Conservation (phyloP, 2,113 vertebrate species). For the Pongo pygmaeus region DNA sequence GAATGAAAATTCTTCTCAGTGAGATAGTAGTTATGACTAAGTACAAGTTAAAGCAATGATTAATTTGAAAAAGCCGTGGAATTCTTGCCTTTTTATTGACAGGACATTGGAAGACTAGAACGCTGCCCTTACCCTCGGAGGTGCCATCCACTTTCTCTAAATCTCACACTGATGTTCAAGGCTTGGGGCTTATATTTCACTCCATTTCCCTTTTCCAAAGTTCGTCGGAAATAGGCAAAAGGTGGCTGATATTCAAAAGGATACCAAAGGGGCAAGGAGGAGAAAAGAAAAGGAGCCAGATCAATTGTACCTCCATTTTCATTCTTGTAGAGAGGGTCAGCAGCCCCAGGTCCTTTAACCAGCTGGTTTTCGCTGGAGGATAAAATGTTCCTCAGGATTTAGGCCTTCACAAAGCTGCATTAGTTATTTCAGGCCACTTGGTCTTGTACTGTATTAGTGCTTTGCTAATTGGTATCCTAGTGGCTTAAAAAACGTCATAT, state of each 20-base stretch:
- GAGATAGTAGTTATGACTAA: neutral
- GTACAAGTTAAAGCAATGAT: neutral
- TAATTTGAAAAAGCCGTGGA: neutral
- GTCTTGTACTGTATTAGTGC: conserved; percentile 41
- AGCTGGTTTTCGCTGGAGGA: conserved; percentile 18
- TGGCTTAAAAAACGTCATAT: conserved; percentile 61
- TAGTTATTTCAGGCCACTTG: conserved; percentile 49
- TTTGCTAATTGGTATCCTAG: conserved; percentile 71
- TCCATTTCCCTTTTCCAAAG: neutral
- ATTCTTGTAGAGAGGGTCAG: neutral
- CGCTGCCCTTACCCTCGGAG: neutral
- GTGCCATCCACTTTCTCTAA: neutral
- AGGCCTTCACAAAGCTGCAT: conserved; percentile 15
- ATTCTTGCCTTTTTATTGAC: neutral
- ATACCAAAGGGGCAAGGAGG: neutral
- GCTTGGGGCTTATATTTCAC: neutral
- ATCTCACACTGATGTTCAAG: neutral
- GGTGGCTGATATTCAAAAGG: neutral
- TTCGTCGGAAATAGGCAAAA: neutral
- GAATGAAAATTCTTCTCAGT: neutral
- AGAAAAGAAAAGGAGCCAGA: neutral
- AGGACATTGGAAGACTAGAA: neutral
- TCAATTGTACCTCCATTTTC: neutral
- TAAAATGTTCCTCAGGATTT: conserved; percentile 32
- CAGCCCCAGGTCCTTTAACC: neutral